phyloP scores from a whole-genome alignment of 2,113 vertebrate genomes.

The Campylomormyrus numenius region DNA sequence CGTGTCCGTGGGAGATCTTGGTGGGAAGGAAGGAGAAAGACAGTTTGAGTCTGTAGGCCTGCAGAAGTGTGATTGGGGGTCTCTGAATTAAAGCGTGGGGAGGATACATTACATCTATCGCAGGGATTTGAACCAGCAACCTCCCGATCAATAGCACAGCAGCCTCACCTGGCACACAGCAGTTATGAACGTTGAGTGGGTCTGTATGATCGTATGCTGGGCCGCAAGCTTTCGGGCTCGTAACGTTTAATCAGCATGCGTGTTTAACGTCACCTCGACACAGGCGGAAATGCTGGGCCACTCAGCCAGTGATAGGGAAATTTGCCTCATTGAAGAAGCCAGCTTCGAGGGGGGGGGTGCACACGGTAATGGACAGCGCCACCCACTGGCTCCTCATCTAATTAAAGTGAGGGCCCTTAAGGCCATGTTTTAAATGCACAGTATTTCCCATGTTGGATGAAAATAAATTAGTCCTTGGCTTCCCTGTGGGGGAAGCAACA shows the following conservation, averaged over 20 bases:
- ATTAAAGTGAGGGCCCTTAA: slow-evolving; percentile 8
- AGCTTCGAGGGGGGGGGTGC: not conserved
- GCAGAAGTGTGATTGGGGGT: not conserved
- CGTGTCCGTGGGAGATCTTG: not conserved
- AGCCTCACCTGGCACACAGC: not conserved
- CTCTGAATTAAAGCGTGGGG: not conserved
- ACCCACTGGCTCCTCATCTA: not conserved
- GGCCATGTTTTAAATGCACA: slow-evolving; percentile 5
- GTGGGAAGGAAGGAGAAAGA: not conserved
- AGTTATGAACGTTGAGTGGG: not conserved
- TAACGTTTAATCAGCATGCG: not conserved
- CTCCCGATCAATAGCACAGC: not conserved
- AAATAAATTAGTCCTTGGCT: not conserved
- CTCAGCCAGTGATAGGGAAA: not conserved
- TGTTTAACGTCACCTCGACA: not conserved
- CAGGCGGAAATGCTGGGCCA: not conserved
- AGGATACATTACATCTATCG: not conserved
- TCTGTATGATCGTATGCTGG: not conserved
- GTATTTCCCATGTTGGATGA: not conserved
- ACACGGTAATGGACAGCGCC: not conserved
- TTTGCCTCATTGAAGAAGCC: not conserved
- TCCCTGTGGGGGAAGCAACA: slow-evolving; percentile 13
- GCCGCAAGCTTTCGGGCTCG: not conserved
- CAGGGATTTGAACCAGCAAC: not conserved
- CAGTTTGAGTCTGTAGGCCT: not conserved